These are phyloP conservation scores for Diplolepis rosae DNA, from an alignment of 2,888 invertebrate genomes.

Conservation along the genomic window DNA sequence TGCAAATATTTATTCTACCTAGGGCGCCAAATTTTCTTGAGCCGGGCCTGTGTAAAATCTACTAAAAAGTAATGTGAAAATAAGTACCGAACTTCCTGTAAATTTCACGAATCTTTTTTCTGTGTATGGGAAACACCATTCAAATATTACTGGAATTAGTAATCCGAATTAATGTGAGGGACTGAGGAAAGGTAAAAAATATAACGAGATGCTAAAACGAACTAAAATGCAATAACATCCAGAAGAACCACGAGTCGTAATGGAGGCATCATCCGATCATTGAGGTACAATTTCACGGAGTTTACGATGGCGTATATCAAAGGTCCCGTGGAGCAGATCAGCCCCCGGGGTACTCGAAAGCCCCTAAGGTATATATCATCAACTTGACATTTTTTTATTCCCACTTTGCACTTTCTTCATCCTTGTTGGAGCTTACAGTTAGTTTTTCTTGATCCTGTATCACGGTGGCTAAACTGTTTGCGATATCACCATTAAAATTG, in stretches of 20 bases:
- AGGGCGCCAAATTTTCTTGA: no score
- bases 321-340: slow-evolving; percentile 54
- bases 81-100: no score
- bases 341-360: slow-evolving; percentile 53
- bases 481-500: slow-evolving; percentile 56
- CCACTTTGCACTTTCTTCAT: slow-evolving; percentile 28
- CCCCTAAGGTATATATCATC: slow-evolving; percentile 49
- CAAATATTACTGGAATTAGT: neutral
- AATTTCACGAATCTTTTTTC: no score
- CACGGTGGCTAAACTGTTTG: slow-evolving; percentile 45
- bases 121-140: no score
- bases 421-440: neutral
- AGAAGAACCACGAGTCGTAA: slow-evolving; percentile 58
- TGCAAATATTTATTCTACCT: no score
- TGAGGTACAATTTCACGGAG: slow-evolving; percentile 63
- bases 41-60: no score
- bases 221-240: slow-evolving; percentile 54
- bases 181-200: slow-evolving; percentile 43
- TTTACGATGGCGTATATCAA: slow-evolving; percentile 67
- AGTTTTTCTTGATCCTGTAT: slow-evolving; percentile 33
- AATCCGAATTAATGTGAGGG: neutral
- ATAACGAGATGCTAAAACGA: slow-evolving; percentile 16
- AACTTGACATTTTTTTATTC: slow-evolving; percentile 30
- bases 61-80: no score
- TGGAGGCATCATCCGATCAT: slow-evolving; percentile 64